phyloP scores from a whole-genome alignment of 2,113 vertebrate species.

The Fregata magnificens region DNA sequence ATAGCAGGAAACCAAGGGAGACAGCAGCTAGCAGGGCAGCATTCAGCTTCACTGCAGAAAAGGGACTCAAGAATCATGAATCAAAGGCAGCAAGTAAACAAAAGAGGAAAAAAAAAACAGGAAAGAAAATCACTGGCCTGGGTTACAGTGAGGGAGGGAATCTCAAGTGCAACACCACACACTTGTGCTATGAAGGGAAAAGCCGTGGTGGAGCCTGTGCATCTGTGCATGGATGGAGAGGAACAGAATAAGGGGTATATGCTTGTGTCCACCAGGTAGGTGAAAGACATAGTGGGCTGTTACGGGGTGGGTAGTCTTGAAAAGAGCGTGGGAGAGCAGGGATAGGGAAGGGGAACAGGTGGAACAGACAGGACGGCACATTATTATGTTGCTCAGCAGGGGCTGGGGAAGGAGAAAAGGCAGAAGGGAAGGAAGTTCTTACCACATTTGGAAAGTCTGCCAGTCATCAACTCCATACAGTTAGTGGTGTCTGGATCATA shows the following conservation, averaged over 20 bases:
- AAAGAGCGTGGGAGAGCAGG: conserved; percentile 20
- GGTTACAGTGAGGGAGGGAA: conserved; percentile 3
- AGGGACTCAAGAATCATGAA: conserved; percentile 25
- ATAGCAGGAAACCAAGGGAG: conserved; percentile 14
- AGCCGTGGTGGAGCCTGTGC: conserved; percentile 27
- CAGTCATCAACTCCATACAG: conserved; percentile 87
- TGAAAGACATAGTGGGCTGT: conserved; percentile 2
- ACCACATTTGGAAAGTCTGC: conserved; percentile 94
- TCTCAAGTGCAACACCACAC: conserved; percentile 40
- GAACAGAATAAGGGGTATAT: background rate
- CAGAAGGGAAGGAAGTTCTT: conserved; percentile 79
- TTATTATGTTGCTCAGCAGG: conserved; percentile 36
- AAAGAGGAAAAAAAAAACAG: background rate
- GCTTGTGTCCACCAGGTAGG: background rate
- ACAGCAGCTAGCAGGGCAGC: conserved; percentile 31
- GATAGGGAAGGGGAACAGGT: background rate
- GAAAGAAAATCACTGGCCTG: conserved; percentile 15
- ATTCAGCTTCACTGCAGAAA: conserved; percentile 41
- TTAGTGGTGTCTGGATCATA: conserved; percentile 85
- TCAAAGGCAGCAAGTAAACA: conserved; percentile 23
- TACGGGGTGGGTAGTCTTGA: background rate
- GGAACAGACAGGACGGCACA: background rate
- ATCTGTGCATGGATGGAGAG: conserved; percentile 22
- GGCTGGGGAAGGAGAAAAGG: conserved; percentile 55
- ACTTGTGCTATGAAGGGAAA: conserved; percentile 22